Evolutionary conservation across 2,113 vertebrate genomes (phyloP).

Genomic region (Fulmarus glacialis): DNA sequence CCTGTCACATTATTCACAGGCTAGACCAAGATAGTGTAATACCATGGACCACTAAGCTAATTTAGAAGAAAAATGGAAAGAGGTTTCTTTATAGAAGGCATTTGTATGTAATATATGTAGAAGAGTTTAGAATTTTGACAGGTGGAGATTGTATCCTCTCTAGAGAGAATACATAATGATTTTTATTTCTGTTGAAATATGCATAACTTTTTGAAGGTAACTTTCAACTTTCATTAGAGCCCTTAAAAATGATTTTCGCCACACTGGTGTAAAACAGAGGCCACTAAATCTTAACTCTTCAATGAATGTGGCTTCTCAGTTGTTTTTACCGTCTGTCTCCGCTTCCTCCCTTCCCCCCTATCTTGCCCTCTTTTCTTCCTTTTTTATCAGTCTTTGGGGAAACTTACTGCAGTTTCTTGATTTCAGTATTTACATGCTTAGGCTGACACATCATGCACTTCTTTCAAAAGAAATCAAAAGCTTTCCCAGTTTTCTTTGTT

Average conservation of each 20-base stretch:
- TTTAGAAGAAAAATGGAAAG: constrained; percentile 71
- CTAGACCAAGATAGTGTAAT: constrained; percentile 65
- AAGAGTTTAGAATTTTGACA: constrained; percentile 77
- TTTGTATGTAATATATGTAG: constrained; percentile 77
- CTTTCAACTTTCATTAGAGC: constrained; percentile 77
- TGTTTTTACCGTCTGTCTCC: background rate
- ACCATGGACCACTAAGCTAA: constrained; percentile 79
- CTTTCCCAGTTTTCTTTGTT: constrained; percentile 7
- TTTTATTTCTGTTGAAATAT: constrained; percentile 81
- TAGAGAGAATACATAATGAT: constrained; percentile 77
- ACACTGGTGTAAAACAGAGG: constrained; percentile 18
- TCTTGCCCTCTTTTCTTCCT: background rate
- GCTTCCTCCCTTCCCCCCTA: background rate
- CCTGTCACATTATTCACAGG: constrained; percentile 73
- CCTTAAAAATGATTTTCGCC: constrained; percentile 43
- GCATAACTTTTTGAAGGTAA: constrained; percentile 80
- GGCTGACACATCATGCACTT: background rate
- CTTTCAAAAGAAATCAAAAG: constrained; percentile 4
- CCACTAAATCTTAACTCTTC: constrained; percentile 23
- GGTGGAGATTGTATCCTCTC: constrained; percentile 77
- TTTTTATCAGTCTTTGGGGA: background rate
- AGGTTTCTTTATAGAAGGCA: constrained; percentile 64
- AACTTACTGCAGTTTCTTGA: background rate
- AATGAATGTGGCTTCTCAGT: background rate
- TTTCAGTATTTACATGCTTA: constrained; percentile 3